A percentile compares a stretch with the other conserved stretches of the same genome.
phyloP scores from a whole-genome alignment of 2,797 vertebrate genomes.

The Pseudochaenichthys georgianus region DNA sequence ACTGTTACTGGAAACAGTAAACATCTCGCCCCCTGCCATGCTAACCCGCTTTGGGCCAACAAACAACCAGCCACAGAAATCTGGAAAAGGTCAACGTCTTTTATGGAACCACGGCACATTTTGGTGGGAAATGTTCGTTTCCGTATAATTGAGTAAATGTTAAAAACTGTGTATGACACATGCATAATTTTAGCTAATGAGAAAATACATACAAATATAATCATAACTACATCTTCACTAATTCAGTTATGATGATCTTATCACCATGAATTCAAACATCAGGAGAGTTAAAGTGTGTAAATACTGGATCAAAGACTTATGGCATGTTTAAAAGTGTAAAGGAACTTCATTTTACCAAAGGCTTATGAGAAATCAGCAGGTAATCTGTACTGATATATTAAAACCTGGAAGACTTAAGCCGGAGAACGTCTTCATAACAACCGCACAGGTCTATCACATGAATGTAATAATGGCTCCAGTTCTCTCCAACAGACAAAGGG shows the following conservation, averaged over 20 bases:
- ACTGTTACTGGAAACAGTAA: slow-evolving; percentile 76
- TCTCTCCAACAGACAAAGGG: slow-evolving; percentile 27
- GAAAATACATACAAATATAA: not conserved
- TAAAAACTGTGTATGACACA: slow-evolving; percentile 2
- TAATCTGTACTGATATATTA: not conserved
- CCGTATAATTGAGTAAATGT: slow-evolving; percentile 15
- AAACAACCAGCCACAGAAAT: slow-evolving; percentile 60
- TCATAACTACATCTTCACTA: not conserved
- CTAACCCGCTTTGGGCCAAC: slow-evolving; percentile 47
- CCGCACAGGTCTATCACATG: not conserved
- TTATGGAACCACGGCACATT: slow-evolving; percentile 22
- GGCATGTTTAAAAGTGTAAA: not conserved
- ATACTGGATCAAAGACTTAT: not conserved
- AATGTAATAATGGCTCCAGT: slow-evolving; percentile 4
- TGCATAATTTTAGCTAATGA: slow-evolving; percentile 6
- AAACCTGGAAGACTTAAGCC: not conserved
- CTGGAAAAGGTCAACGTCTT: slow-evolving; percentile 60
- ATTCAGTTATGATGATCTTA: not conserved
- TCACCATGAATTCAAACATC: not conserved
- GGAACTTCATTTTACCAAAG: not conserved
- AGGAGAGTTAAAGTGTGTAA: not conserved
- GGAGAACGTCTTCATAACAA: not conserved
- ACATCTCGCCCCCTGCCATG: slow-evolving; percentile 64
- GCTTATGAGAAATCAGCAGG: not conserved
- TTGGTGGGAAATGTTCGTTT: slow-evolving; percentile 23